Evolutionary conservation across 2,113 vertebrate species (phyloP).

Genomic region (Caretta caretta): DNA sequence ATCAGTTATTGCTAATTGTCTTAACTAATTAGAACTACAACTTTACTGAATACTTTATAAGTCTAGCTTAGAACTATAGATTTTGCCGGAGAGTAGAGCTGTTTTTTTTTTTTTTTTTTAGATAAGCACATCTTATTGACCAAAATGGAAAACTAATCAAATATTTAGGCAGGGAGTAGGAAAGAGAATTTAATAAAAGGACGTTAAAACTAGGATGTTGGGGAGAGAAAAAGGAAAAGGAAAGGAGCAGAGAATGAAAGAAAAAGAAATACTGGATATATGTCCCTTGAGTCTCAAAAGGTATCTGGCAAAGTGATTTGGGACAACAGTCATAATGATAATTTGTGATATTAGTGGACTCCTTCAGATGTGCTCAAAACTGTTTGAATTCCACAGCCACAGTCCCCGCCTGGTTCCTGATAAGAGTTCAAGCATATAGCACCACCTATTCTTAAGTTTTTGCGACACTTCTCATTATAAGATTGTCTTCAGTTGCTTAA

Average conservation of each 20-base stretch:
- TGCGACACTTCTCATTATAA: background rate
- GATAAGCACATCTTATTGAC: background rate
- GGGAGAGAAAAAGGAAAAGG: background rate
- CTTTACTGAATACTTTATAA: background rate
- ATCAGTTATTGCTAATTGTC: background rate
- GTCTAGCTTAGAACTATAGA: background rate
- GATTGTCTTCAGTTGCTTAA: background rate
- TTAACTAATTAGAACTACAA: background rate
- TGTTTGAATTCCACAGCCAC: background rate
- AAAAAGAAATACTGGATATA: background rate
- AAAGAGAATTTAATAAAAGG: background rate
- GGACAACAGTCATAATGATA: background rate
- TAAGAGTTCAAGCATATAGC: background rate
- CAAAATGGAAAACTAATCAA: background rate
- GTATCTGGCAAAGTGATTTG: background rate
- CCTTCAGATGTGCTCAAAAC: background rate
- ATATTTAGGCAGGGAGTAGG: background rate
- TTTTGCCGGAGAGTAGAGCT: accelerated
- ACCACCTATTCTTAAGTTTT: accelerated
- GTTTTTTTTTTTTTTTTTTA: background rate
- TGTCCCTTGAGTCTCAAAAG: background rate
- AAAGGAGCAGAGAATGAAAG: background rate
- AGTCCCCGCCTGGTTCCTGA: background rate
- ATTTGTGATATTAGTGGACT: background rate
- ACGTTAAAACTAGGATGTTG: background rate